Percentiles rank a stretch among this genome's conserved stretches.
phyloP scores from a whole-genome alignment of 92 coral and sea anemone genomes.

The Montipora capitata region DNA sequence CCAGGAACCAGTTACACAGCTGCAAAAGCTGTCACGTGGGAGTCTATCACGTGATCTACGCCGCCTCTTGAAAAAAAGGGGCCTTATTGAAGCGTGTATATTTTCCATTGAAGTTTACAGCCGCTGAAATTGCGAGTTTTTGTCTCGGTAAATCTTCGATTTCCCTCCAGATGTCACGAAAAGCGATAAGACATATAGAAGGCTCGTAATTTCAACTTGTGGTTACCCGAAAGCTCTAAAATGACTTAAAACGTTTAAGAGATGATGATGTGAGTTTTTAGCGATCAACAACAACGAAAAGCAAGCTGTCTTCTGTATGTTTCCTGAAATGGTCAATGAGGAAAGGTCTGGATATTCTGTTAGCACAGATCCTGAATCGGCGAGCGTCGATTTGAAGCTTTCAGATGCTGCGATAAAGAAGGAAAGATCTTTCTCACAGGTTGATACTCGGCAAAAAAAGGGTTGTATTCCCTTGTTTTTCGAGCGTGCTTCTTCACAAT shows the following conservation, averaged over 20 bases:
- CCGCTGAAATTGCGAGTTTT: constrained; percentile 40
- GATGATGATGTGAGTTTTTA: constrained; percentile 5
- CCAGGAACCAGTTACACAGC: constrained; percentile 38
- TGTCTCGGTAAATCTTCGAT: constrained; percentile 23
- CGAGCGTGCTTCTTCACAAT: constrained; percentile 99
- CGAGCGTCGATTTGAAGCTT: constrained; percentile 83
- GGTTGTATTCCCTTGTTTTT: constrained; percentile 99
- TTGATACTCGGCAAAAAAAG: constrained; percentile 97
- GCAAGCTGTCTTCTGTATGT: constrained; percentile 46
- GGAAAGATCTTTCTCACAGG: constrained; percentile 98
- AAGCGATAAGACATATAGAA: background rate
- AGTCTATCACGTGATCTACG: constrained; percentile 35
- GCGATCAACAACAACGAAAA: constrained; percentile 34
- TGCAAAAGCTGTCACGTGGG: constrained; percentile 51
- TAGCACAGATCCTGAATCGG: constrained; percentile 89
- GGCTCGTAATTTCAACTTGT: constrained; percentile 1
- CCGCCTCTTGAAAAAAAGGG: constrained; percentile 35
- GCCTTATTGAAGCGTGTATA: constrained; percentile 23
- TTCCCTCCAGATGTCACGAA: constrained; percentile 24
- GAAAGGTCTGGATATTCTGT: constrained; percentile 74
- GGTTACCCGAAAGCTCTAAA: constrained; percentile 5
- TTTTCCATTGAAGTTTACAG: constrained; percentile 50
- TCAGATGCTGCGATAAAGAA: constrained; percentile 84
- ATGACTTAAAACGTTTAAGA: constrained; percentile 37
- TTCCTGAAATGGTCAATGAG: constrained; percentile 70